Conservation (phyloP, 2,888 invertebrate genomes). For the Hipparchia semele region DNA sequence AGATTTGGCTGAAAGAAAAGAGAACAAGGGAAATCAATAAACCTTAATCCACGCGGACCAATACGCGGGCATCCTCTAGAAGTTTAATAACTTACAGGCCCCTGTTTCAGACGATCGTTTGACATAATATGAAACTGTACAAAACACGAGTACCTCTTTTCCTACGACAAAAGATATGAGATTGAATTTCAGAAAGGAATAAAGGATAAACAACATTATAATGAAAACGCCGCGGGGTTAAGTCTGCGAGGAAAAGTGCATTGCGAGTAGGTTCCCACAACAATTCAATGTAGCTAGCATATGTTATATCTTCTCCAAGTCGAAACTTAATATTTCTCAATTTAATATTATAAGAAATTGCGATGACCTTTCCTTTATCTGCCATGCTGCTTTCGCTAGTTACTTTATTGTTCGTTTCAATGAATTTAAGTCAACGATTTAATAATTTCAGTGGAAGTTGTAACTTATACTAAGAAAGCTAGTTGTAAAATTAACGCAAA, state of each 20-base stretch:
- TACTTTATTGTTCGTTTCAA: too few species aligned
- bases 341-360: not conserved
- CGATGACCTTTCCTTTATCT: not conserved
- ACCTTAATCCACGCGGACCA: too few species aligned
- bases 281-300: constrained; percentile 4
- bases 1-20: too few species aligned
- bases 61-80: too few species aligned
- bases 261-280: constrained; percentile 18
- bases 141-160: not conserved
- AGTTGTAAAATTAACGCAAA: too few species aligned
- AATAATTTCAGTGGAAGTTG: too few species aligned
- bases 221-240: constrained; percentile 25
- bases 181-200: constrained; percentile 23
- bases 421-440: too few species aligned
- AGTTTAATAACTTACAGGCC: not conserved
- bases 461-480: too few species aligned
- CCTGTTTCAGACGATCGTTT: not conserved
- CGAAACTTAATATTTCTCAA: constrained; percentile 1
- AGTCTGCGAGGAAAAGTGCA: constrained; percentile 17
- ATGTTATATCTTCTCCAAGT: constrained; percentile 9
- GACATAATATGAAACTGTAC: not conserved
- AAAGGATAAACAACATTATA: constrained; percentile 25
- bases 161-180: constrained; percentile 15
- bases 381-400: too few species aligned
- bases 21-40: too few species aligned